These are phyloP conservation scores for Anthopleura sola DNA, from an alignment of 64 coral and sea anemone species.

Conservation along the genomic window DNA sequence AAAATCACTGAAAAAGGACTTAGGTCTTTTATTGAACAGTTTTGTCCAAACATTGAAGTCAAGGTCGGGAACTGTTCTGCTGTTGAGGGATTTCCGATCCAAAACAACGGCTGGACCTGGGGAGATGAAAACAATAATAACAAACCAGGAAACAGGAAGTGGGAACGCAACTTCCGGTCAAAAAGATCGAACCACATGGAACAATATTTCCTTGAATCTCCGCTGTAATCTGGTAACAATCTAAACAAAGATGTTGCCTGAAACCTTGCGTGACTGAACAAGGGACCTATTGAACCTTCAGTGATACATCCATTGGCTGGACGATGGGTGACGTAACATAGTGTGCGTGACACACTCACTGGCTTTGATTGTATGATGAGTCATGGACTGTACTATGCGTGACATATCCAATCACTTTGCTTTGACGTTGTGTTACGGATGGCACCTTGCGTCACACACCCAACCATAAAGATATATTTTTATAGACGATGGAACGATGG, in stretches of 20 bases:
- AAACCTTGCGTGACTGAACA: no score
- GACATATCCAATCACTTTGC: not conserved
- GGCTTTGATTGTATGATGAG: no score
- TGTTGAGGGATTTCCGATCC: not conserved
- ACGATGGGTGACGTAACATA: no score
- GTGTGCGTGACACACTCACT: no score
- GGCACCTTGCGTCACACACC: no score
- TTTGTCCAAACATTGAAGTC: not conserved
- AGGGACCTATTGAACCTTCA: not conserved
- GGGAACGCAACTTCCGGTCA: not conserved
- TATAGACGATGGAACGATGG: no score
- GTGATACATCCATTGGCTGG: not conserved
- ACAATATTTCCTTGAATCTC: not conserved
- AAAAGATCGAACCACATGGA: not conserved
- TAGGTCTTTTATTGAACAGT: not conserved
- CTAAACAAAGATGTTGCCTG: no score
- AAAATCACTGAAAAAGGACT: conserved; percentile 4
- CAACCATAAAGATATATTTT: no score
- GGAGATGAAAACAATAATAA: not conserved
- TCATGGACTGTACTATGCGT: not conserved
- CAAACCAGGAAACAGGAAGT: not conserved
- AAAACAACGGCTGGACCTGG: not conserved
- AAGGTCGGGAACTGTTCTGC: not conserved
- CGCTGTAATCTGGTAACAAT: not conserved
- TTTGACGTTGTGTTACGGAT: no score